Evolutionary conservation across 2,113 vertebrate genomes (phyloP), one percentile per base, ranked within the genome.

Genomic region (Hydropotes inermis): DNA sequence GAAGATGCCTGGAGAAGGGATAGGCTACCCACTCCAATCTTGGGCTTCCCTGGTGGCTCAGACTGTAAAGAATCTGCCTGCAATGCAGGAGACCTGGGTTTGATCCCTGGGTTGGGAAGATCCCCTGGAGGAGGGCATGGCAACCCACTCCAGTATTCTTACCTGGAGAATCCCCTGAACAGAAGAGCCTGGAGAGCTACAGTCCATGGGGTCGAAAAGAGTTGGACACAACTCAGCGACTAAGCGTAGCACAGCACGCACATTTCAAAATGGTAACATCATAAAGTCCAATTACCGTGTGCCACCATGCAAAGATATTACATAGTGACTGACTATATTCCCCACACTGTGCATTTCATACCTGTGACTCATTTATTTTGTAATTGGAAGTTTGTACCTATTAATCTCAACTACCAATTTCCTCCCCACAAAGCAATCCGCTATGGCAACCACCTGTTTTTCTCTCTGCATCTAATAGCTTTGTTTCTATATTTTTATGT

Each of bases 211-310:
- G 19, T 70, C 67, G 1, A n/a, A 23, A 70, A 70, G 19, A 70
- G 21, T 36, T 0, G 0, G 67, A 70, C 67, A 70, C 19, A 39
- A 70, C 67, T 70, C 67, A 12, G 67, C 5, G 0, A 70, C n/a
- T 23, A 70, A 70, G 67, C 2, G 0, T 39, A 70, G n/a, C 67
- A 23, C 2, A 70, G 67, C 67, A 70, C 9, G 11, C 64, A 7
- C 36, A 43, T 76, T 27, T 76, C 36, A 43, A 14, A 76, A 43
- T 43, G 36, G 70, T 76, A 25, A 43, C 70, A 27, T 39, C 36
- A 13, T 76, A 7, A 76, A 14, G 70, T 76, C 23, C 43, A 76
- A 43, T 27, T 76, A 76, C 36, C 36, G 25, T 43, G 36, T 76
- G 23, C 70, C 70, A 76, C 70, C 36, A 7, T 27, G 23, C 36